Evolutionary conservation across 2,113 vertebrate genomes (phyloP).

Genomic region (Eira barbara): DNA sequence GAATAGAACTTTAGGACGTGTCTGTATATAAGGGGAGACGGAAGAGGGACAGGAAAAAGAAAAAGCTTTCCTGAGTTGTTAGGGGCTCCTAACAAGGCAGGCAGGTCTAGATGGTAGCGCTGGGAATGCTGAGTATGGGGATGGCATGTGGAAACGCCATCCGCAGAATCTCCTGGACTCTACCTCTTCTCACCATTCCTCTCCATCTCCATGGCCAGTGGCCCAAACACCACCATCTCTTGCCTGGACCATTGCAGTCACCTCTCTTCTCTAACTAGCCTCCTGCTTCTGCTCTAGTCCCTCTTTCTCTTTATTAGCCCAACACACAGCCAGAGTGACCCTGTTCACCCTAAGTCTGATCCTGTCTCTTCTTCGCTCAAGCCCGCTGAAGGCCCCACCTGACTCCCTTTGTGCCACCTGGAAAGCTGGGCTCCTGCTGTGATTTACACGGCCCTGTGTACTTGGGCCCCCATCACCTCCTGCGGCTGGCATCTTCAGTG

Average conservation of each 20-base stretch:
- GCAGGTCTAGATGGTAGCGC: neutral
- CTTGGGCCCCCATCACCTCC: too few species aligned
- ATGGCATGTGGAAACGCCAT: neutral
- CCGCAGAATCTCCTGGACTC: neutral
- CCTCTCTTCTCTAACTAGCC: neutral
- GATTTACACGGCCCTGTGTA: neutral
- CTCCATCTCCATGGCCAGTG: neutral
- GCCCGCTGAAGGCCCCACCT: neutral
- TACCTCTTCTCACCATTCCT: neutral
- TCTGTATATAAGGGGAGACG: neutral
- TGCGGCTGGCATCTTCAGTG: neutral
- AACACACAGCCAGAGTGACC: neutral
- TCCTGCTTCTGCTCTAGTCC: neutral
- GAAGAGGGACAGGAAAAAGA: neutral
- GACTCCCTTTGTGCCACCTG: neutral
- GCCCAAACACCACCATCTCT: neutral
- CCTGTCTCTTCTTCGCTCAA: neutral
- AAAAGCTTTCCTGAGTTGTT: neutral
- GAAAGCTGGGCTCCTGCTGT: neutral
- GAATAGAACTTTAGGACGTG: neutral
- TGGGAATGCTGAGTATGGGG: neutral
- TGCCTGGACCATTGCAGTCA: neutral
- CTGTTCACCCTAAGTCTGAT: neutral
- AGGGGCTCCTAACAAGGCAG: neutral
- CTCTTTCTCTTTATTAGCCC: neutral